phyloP scores from a whole-genome alignment of 1,140 invertebrate genomes.

The Drosophila saltans region DNA sequence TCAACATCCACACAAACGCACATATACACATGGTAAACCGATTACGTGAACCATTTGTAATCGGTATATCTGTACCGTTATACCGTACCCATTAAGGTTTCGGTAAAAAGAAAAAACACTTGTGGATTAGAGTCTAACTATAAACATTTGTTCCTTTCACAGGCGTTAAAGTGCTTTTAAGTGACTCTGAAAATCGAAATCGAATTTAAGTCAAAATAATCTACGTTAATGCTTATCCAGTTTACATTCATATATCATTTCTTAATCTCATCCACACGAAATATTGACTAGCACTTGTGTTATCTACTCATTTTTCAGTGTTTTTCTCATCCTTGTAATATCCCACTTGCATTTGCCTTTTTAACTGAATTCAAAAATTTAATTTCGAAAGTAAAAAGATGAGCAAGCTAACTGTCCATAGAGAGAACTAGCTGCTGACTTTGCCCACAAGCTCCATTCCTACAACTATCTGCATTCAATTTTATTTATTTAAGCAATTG shows the following conservation, averaged over 20 bases:
- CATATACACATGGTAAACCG: neutral
- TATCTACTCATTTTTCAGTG: slow-evolving; percentile 40
- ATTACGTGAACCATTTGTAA: neutral
- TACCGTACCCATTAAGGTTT: neutral
- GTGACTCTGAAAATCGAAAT: neutral
- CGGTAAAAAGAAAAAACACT: neutral
- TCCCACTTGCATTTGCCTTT: slow-evolving; percentile 58
- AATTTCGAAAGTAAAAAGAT: slow-evolving; percentile 62
- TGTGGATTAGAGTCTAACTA: neutral
- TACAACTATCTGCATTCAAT: slow-evolving; percentile 17
- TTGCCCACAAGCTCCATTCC: slow-evolving; percentile 35
- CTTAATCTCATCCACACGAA: too few species aligned
- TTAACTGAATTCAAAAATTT: slow-evolving; percentile 46
- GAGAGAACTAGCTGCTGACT: slow-evolving; percentile 36
- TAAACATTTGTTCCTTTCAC: too few species aligned
- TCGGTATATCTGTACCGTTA: neutral
- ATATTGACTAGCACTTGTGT: neutral
- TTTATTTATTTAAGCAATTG: slow-evolving; percentile 78
- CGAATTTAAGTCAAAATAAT: too few species aligned
- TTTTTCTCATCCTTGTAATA: neutral
- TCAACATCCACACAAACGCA: neutral
- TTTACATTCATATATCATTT: too few species aligned
- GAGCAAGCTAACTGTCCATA: neutral
- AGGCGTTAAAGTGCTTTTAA: too few species aligned
- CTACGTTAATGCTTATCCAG: too few species aligned